phyloP scores from a whole-genome alignment of 2,113 vertebrate species.

The Malurus cyaneus region DNA sequence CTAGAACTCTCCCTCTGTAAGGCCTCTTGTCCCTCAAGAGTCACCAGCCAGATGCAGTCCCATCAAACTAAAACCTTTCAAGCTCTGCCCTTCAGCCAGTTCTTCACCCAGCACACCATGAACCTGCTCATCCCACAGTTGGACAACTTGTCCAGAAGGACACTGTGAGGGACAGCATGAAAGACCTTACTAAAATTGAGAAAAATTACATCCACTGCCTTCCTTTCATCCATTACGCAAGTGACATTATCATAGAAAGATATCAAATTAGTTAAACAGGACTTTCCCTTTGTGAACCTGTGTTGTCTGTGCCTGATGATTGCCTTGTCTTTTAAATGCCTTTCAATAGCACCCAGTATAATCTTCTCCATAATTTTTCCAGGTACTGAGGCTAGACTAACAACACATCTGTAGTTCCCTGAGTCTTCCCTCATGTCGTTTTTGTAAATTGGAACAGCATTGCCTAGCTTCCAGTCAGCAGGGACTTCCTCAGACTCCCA shows the following conservation, averaged over 20 bases:
- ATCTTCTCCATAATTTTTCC: neutral
- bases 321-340: neutral
- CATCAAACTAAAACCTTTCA: neutral
- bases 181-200: neutral
- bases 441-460: neutral
- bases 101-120: neutral
- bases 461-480: neutral
- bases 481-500: neutral
- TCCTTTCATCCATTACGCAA: neutral
- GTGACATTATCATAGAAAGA: neutral
- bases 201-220: neutral
- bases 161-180: neutral
- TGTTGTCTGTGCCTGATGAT: neutral
- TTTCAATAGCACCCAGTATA: neutral
- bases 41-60: neutral
- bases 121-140: neutral
- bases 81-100: neutral
- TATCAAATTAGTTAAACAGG: neutral
- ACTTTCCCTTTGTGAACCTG: neutral
- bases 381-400: neutral
- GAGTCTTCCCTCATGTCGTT: neutral
- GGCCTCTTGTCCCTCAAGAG: neutral
- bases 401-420: neutral
- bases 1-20: neutral
- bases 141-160: neutral